phyloP scores from a whole-genome alignment of 2,797 vertebrate genomes.

The Allobates femoralis region DNA sequence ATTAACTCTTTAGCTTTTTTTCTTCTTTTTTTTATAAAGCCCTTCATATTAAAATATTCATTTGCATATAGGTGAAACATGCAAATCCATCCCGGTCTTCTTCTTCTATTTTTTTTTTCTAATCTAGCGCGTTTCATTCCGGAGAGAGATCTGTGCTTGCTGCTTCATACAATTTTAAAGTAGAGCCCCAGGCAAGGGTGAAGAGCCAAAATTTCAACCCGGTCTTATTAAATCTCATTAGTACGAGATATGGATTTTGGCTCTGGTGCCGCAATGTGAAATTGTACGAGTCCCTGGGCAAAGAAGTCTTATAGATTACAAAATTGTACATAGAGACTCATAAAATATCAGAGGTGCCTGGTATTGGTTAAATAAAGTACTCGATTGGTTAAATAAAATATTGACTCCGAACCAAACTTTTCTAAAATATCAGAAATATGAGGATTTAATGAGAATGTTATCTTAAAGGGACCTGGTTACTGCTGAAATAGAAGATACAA shows the following conservation, averaged over 20 bases:
- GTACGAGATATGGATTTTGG: conserved; percentile 56
- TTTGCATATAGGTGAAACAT: conserved; percentile 11
- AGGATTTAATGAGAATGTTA: background rate
- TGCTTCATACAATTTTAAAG: conserved; percentile 50
- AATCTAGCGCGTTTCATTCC: conserved; percentile 3
- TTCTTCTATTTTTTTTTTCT: background rate
- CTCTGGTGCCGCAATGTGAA: conserved; percentile 4
- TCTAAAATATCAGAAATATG: background rate
- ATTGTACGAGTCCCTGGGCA: conserved; percentile 36
- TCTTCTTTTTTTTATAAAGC: background rate
- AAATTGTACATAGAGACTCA: conserved; percentile 48
- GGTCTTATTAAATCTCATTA: conserved; percentile 55
- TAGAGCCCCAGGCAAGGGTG: conserved; percentile 40
- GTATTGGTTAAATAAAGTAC: conserved; percentile 31
- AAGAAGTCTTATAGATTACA: conserved; percentile 36
- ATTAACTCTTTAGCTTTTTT: background rate
- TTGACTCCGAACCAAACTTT: background rate
- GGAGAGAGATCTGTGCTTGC: conserved; percentile 12
- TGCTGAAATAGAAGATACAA: background rate
- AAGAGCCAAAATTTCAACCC: conserved; percentile 47
- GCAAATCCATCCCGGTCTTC: background rate
- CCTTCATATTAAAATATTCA: background rate
- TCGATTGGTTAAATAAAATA: conserved; percentile 35
- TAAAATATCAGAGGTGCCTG: conserved; percentile 33
- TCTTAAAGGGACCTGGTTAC: background rate